These are phyloP conservation scores for Callospermophilus lateralis DNA, from an alignment of 2,113 vertebrate genomes.

Conservation along the genomic window DNA sequence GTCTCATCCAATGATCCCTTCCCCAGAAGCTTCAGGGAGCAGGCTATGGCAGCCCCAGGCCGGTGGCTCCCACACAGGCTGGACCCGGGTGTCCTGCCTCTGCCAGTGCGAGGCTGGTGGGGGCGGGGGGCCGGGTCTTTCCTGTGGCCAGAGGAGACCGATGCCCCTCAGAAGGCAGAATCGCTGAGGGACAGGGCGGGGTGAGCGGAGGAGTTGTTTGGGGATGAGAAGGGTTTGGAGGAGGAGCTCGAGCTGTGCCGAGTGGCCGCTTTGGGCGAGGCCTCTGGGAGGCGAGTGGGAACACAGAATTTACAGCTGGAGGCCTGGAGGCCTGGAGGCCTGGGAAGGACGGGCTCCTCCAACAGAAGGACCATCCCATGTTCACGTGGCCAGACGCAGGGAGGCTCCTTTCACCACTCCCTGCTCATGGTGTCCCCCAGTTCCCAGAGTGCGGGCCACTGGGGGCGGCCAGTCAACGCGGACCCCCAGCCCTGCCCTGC, in stretches of 20 bases:
- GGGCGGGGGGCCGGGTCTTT: too few relatives aligned
- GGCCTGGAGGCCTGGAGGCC: neutral
- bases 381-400: too few relatives aligned
- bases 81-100: neutral
- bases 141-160: neutral
- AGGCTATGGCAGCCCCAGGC: rapidly evolving
- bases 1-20: neutral
- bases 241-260: too few relatives aligned
- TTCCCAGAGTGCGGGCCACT: neutral
- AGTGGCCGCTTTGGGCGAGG: neutral
- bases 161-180: neutral
- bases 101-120: neutral
- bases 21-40: too few relatives aligned
- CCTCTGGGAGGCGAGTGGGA: rapidly evolving
- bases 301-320: neutral
- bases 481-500: neutral
- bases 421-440: neutral
- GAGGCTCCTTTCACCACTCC: neutral
- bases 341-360: neutral
- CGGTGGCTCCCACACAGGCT: too few relatives aligned
- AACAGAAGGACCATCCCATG: neutral
- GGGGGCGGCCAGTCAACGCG: constrained; percentile 16
- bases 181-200: neutral
- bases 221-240: too few relatives aligned
- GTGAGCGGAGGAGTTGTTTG: too few relatives aligned